Evolutionary conservation across 2,888 invertebrate species (phyloP).

Genomic region (Hirtodrosophila cameraria): DNA sequence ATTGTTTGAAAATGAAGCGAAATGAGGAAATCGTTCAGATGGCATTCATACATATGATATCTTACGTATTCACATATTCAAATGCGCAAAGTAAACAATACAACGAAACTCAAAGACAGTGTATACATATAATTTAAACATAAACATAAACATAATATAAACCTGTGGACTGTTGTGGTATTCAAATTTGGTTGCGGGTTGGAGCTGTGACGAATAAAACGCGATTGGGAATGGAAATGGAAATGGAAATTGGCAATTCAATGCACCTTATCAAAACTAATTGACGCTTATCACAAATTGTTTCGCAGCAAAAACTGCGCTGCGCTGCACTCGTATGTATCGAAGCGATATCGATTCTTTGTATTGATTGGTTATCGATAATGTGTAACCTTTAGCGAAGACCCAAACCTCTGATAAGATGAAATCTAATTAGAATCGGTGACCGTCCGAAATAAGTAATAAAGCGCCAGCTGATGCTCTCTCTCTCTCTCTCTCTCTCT

Average conservation of each 20-base stretch:
- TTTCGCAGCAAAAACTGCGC: too few species aligned
- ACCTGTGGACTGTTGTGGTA: background rate
- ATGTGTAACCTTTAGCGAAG: conserved; percentile 26
- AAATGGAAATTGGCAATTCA: conserved; percentile 9
- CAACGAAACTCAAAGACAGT: conserved; percentile 9
- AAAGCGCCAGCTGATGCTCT: conserved; percentile 9
- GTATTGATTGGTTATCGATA: background rate
- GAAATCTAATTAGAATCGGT: conserved; percentile 46
- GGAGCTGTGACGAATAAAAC: conserved; percentile 45
- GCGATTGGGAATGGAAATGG: background rate
- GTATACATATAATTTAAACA: conserved; percentile 16
- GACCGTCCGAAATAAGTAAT: background rate
- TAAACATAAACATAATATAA: conserved; percentile 3
- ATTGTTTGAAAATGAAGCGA: too few species aligned
- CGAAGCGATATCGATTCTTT: background rate
- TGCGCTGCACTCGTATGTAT: too few species aligned
- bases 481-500: conserved; percentile 23
- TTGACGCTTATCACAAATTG: conserved; percentile 3
- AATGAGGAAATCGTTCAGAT: too few species aligned
- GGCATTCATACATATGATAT: background rate
- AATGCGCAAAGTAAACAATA: conserved; percentile 50
- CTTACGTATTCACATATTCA: conserved; percentile 13
- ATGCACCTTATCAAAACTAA: conserved; percentile 39
- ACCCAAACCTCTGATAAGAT: conserved; percentile 35
- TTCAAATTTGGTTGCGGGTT: conserved; percentile 29